Base-by-base conservation (phyloP, 2,888 invertebrate genomes). In the Metacarcinus magister region DNA sequence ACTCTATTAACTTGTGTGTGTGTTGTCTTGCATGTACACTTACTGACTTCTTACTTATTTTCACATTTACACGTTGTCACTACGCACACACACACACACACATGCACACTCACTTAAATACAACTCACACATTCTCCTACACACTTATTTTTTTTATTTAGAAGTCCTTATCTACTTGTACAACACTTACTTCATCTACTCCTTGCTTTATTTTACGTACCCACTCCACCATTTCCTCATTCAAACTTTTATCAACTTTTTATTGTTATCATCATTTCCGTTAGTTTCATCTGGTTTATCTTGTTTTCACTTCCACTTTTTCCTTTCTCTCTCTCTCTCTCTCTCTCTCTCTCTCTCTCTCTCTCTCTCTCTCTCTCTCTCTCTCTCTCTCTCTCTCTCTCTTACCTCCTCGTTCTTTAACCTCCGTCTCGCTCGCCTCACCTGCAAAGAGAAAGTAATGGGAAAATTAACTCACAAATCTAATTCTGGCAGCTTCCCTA, bases 321-420 rank as follows among this genome's bases (percentile, higher is more conserved):
- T 48, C 92, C 46, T 48, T n/a, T 48, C 48, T 13, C 48, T n/a
- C 48, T 44, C 54, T 28, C 54, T 60, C 28, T n/a, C 93, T 60
- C 93, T 60, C 39, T n/a, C 93, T 60, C 93, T 60, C n/a, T 67
- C 94, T 46, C 94, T 93, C 82, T 44, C 94, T 82, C 43, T 82
- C 94, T 94, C 82, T 82, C 94, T 94, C 82, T 67, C 60, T 67
- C 67, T 93, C 93, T 93, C 54, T 93, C 93, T 93, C 67, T 67
- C 93, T 39, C 19, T 67, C 93, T 67, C 44, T 46, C 46, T 46
- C 46, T 93, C 60, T 60, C 28, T 19, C 92, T 28, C 92, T 48
- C 32, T 32, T 94, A 39, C 75, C n/a, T 32, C 82, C 82, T 43
- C n/a, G 32, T 82, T 23, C 23, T 43, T 43, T 7, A 82, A n/a